Percentiles rank a stretch among this genome's conserved stretches.
These are phyloP conservation scores for Lasiurus cinereus DNA, from an alignment of 2,113 vertebrate genomes.

Conservation along the genomic window DNA sequence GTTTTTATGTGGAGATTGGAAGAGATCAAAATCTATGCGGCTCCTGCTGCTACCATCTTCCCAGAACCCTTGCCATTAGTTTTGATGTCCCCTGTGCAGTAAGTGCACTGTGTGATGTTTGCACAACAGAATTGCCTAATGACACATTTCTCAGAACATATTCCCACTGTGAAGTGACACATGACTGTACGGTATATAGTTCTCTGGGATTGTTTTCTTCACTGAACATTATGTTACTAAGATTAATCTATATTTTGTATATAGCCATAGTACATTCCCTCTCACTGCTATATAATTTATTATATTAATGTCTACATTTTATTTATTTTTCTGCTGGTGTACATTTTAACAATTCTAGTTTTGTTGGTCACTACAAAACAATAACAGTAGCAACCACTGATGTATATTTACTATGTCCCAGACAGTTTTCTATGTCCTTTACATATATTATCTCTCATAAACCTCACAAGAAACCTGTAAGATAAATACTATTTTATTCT, in stretches of 20 bases:
- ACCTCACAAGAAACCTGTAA: background rate
- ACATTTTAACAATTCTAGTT: background rate
- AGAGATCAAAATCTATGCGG: background rate
- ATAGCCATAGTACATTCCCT: background rate
- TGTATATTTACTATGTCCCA: background rate
- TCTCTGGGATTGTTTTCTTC: conserved; percentile 32
- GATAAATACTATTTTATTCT: background rate
- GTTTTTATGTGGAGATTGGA: conserved; percentile 20
- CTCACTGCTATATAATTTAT: background rate
- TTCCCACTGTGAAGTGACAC: background rate
- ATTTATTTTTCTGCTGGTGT: background rate
- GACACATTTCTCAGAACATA: background rate
- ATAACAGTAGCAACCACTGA: background rate
- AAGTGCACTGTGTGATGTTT: background rate
- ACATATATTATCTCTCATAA: background rate
- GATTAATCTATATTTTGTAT: background rate
- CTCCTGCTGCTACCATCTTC: background rate
- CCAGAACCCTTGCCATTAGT: background rate
- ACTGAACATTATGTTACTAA: conserved; percentile 6
- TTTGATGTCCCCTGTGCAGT: background rate
- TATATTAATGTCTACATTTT: conserved; percentile 8
- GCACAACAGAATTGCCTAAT: background rate
- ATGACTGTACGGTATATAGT: background rate
- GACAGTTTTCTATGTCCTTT: conserved; percentile 17
- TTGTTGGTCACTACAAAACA: background rate